Conservation (phyloP, 2,888 invertebrate species). For the Drosophila anceps region DNA sequence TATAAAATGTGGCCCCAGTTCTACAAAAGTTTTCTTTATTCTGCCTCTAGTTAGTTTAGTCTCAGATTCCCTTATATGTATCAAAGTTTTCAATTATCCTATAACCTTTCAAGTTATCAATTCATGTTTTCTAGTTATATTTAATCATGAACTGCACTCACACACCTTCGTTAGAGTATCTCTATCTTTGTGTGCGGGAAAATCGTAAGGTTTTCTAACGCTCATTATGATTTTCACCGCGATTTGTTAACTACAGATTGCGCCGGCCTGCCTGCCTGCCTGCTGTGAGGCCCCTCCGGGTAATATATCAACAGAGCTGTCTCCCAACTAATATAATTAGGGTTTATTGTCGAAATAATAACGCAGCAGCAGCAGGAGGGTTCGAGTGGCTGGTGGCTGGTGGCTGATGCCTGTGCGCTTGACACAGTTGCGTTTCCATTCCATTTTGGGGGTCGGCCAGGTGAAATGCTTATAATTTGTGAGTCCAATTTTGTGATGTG, state of each 20-base stretch:
- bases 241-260: slow-evolving; percentile 68
- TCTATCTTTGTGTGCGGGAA: not conserved
- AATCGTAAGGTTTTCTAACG: slow-evolving; percentile 53
- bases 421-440: slow-evolving; percentile 66
- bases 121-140: not conserved
- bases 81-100: no score
- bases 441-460: slow-evolving; percentile 30
- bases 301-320: slow-evolving; percentile 65
- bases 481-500: slow-evolving; percentile 58
- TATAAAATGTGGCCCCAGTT: no score
- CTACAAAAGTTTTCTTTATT: no score
- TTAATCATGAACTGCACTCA: not conserved
- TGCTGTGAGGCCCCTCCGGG: slow-evolving; percentile 54
- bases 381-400: slow-evolving; percentile 5
- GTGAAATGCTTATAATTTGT: slow-evolving; percentile 79
- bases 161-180: slow-evolving; percentile 6
- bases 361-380: slow-evolving; percentile 38
- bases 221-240: slow-evolving; percentile 74
- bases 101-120: not conserved
- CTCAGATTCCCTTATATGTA: no score
- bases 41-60: no score
- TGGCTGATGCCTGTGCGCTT: slow-evolving; percentile 41
- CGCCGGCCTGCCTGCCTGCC: slow-evolving; percentile 18
- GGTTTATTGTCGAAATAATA: slow-evolving; percentile 70
- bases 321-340: slow-evolving; percentile 76